A percentile compares a stretch with the other conserved stretches of the same genome.
These are phyloP conservation scores for Cochlearius cochlearius DNA, from an alignment of 2,113 vertebrate species.

Conservation along the genomic window DNA sequence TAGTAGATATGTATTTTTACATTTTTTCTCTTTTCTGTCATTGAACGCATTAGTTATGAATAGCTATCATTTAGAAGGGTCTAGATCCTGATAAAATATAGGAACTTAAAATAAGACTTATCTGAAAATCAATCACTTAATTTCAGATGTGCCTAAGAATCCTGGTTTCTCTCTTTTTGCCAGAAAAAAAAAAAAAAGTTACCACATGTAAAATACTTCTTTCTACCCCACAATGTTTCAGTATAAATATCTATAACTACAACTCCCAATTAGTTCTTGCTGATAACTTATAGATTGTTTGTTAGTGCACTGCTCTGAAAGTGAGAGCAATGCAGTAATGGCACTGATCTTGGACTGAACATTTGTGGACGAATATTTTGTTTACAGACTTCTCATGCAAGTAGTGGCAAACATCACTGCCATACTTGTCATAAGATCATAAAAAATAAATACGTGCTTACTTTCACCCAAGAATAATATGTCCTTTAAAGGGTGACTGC, in stretches of 20 bases:
- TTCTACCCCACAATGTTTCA: neutral
- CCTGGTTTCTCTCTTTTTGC: neutral
- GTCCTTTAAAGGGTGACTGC: neutral
- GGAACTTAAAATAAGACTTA: neutral
- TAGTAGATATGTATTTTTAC: neutral
- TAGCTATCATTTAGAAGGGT: neutral
- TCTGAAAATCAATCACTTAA: neutral
- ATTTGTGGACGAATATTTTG: neutral
- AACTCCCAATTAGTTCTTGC: neutral
- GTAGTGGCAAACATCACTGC: neutral
- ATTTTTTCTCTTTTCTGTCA: neutral
- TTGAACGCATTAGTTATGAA: neutral
- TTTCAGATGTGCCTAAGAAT: neutral
- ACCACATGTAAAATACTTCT: neutral
- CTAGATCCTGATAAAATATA: neutral
- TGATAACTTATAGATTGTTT: neutral
- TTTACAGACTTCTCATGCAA: neutral
- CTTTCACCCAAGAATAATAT: neutral
- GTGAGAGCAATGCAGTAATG: neutral
- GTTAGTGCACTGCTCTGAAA: neutral
- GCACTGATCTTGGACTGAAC: neutral
- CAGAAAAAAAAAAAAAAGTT: neutral
- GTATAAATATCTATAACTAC: neutral
- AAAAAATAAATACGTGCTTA: neutral
- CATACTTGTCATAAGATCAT: neutral